Conservation (phyloP, 1,140 invertebrate species). For the Pseudoatta argentina region DNA sequence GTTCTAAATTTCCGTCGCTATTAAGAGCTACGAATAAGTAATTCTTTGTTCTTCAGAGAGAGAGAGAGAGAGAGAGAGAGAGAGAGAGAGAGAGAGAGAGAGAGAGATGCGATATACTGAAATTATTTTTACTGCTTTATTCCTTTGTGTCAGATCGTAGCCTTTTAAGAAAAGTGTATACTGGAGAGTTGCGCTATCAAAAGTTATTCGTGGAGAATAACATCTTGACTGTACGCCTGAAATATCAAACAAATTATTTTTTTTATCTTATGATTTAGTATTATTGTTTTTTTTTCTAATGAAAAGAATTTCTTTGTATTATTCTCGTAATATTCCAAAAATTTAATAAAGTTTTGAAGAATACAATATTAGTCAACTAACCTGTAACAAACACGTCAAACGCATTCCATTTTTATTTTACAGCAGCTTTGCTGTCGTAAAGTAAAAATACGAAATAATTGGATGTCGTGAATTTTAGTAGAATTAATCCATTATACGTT, state of each 20-base stretch:
- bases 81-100: too few relatives aligned
- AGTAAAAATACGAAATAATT: constrained; percentile 12
- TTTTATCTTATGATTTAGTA: not conserved
- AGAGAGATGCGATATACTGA: constrained; percentile 13
- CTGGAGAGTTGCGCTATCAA: constrained; percentile 5
- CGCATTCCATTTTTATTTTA: constrained; percentile 16
- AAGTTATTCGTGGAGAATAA: constrained; percentile 25
- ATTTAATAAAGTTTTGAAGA: not conserved
- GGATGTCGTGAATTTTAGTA: not conserved
- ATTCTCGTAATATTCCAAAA: not conserved
- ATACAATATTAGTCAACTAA: not conserved
- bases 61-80: not conserved
- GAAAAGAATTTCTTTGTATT: not conserved
- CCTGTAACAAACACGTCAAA: not conserved
- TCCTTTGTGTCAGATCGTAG: constrained; percentile 1
- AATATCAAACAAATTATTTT: constrained; percentile 1
- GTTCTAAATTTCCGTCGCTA: constrained; percentile 7
- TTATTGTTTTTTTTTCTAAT: not conserved
- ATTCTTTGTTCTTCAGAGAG: constrained; percentile 10
- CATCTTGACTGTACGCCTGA: not conserved
- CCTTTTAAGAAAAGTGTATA: not conserved
- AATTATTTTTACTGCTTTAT: constrained; percentile 17
- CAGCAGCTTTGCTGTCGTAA: not conserved
- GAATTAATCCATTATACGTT: not conserved
- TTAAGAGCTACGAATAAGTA: constrained; percentile 20